Conservation (phyloP, 1,140 invertebrate species). For the Telenomus remus region DNA sequence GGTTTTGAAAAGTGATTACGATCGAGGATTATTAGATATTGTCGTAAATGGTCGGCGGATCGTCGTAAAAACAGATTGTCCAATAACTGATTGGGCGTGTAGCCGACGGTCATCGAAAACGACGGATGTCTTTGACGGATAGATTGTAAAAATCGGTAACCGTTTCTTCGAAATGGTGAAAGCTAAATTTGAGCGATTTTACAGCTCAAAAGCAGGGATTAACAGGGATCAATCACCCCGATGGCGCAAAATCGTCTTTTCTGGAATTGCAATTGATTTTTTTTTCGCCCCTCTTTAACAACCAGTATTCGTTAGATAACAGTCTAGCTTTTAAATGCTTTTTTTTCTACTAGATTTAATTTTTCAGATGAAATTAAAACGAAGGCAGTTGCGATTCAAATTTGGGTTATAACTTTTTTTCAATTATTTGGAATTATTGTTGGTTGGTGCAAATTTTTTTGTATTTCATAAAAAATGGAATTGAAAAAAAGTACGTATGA, state of each 20-base stretch:
- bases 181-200: slow-evolving; percentile 59
- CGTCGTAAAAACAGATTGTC: slow-evolving; percentile 51
- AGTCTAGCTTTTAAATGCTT: no score
- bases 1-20: slow-evolving; percentile 46
- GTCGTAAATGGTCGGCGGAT: slow-evolving; percentile 47
- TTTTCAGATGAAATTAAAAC: no score
- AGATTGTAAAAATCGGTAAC: slow-evolving; percentile 60
- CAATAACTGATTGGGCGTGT: slow-evolving; percentile 59
- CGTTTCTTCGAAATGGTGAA: slow-evolving; percentile 59
- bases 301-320: no score
- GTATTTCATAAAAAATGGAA: not conserved
- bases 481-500: no score
- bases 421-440: no score
- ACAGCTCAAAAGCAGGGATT: slow-evolving; percentile 49
- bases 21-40: slow-evolving; percentile 28
- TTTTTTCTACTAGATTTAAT: no score
- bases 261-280: slow-evolving; percentile 37
- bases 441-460: no score
- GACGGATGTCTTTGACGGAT: slow-evolving; percentile 64
- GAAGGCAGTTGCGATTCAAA: no score
- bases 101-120: slow-evolving; percentile 47
- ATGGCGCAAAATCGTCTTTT: slow-evolving; percentile 33
- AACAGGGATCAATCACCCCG: slow-evolving; percentile 41
- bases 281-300: not conserved
- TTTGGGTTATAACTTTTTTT: no score